Evolutionary conservation across 2,888 invertebrate genomes (phyloP).

Genomic region (Sinodicranocentrus sp.): DNA sequence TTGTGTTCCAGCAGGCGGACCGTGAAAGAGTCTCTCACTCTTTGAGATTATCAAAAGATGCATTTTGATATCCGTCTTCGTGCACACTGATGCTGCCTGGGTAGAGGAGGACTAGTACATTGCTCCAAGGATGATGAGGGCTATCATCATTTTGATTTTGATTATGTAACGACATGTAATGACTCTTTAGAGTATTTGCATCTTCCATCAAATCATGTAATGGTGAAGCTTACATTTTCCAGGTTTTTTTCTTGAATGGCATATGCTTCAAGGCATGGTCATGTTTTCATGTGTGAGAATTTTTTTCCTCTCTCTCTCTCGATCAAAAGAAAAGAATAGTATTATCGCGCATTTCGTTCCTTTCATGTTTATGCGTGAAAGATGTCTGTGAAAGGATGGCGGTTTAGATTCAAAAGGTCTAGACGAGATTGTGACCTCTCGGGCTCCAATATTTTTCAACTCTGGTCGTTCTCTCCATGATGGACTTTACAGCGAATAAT

Average conservation of each 20-base stretch:
- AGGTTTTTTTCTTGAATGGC: constrained; percentile 25
- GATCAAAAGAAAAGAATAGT: too few species aligned
- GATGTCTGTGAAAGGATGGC: background rate
- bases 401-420: constrained; percentile 29
- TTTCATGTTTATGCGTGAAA: too few species aligned
- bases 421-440: constrained; percentile 58
- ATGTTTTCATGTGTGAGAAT: background rate
- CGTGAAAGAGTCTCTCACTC: too few species aligned
- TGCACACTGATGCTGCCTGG: background rate
- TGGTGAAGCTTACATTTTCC: constrained; percentile 47
- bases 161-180: constrained; percentile 68
- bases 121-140: constrained; percentile 15
- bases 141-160: constrained; percentile 62
- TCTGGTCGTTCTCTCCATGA: background rate
- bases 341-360: too few species aligned
- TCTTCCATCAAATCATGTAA: constrained; percentile 24
- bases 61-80: too few species aligned
- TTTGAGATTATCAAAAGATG: too few species aligned
- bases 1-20: too few species aligned
- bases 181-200: constrained; percentile 60
- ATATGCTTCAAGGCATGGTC: constrained; percentile 35
- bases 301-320: background rate
- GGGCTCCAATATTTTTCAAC: constrained; percentile 49
- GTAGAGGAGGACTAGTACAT: background rate
- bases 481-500: constrained; percentile 17